Percentiles rank a stretch among this genome's conserved stretches.
These are phyloP conservation scores for Stegostoma tigrinum DNA, from an alignment of 2,113 vertebrate genomes.

Conservation along the genomic window DNA sequence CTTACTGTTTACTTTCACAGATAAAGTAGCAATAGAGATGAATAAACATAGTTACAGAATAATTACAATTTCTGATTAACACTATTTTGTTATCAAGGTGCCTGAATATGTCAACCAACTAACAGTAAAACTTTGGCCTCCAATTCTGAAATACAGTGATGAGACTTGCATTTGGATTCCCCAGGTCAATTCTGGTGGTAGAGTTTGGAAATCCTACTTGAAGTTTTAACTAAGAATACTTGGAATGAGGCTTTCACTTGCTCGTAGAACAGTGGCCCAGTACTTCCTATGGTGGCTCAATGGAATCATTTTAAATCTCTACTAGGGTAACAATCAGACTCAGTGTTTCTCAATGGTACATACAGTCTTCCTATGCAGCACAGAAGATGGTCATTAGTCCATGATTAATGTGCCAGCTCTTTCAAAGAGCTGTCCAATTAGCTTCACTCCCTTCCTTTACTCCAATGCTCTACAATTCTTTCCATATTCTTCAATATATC, in stretches of 20 bases:
- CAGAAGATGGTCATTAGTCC: too few species aligned
- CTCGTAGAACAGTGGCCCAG: neutral
- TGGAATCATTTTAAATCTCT: neutral
- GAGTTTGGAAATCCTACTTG: neutral
- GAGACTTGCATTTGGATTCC: neutral
- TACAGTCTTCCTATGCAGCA: neutral
- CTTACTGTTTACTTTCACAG: too few species aligned
- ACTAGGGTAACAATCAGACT: neutral
- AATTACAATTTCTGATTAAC: neutral
- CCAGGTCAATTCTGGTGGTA: neutral
- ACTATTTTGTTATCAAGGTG: neutral
- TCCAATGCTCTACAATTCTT: neutral
- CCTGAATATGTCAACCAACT: neutral
- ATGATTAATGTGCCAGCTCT: too few species aligned
- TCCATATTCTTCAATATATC: neutral
- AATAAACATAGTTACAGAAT: neutral
- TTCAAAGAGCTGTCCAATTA: neutral
- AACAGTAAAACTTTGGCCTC: neutral
- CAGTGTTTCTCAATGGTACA: neutral
- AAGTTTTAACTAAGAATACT: neutral
- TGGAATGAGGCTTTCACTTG: neutral
- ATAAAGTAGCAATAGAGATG: neutral
- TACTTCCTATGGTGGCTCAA: neutral
- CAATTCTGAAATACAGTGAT: neutral
- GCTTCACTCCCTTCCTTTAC: too few species aligned